Evolutionary conservation across 1,140 invertebrate species (phyloP).

Genomic region (Hycleus cichorii): DNA sequence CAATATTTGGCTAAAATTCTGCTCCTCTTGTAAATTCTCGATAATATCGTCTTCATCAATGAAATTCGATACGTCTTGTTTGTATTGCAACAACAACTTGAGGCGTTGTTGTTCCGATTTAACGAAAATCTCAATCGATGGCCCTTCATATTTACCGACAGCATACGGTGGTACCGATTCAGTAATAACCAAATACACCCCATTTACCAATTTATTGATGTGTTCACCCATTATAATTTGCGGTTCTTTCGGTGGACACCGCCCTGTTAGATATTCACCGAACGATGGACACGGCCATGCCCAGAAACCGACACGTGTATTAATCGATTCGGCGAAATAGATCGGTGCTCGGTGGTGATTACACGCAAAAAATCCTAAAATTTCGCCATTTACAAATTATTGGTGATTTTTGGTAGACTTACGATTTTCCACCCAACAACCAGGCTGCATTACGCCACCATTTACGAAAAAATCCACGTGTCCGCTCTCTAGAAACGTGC

Average conservation of each 20-base stretch:
- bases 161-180: constrained; percentile 33
- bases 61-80: constrained; percentile 16
- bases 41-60: constrained; percentile 19
- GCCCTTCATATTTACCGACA: constrained; percentile 31
- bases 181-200: constrained; percentile 37
- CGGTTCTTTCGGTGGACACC: constrained; percentile 42
- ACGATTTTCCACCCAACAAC: constrained; percentile 46
- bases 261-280: constrained; percentile 53
- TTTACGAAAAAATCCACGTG: constrained; percentile 70
- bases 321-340: constrained; percentile 71
- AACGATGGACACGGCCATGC: constrained; percentile 59
- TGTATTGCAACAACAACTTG: constrained; percentile 20
- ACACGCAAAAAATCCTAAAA: constrained; percentile 45
- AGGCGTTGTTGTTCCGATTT: constrained; percentile 18
- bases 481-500: constrained; percentile 53
- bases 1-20: too few relatives aligned
- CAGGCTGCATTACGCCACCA: constrained; percentile 60
- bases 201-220: constrained; percentile 17
- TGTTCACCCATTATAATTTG: constrained; percentile 36
- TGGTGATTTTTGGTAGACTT: not conserved
- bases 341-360: constrained; percentile 58
- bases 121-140: constrained; percentile 27
- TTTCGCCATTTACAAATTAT: not conserved
- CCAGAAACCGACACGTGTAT: constrained; percentile 59
- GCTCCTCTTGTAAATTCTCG: not conserved